A percentile compares a stretch with the other conserved stretches of the same genome.
Evolutionary conservation across 2,888 invertebrate genomes (phyloP).

Genomic region (Scelioninae gen. 1): DNA sequence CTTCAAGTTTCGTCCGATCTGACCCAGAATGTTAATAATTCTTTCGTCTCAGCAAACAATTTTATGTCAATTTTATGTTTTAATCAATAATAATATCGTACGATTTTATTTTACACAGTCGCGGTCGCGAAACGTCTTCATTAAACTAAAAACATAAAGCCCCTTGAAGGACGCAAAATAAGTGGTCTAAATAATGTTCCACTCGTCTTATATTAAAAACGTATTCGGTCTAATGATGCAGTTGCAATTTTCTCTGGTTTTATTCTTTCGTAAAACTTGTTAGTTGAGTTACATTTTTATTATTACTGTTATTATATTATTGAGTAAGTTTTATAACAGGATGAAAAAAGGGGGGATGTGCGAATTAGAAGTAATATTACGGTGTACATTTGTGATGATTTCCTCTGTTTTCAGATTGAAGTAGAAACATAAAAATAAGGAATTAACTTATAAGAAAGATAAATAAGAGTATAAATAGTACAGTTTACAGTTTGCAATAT

Average conservation of each 20-base stretch:
- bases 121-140: constrained; percentile 19
- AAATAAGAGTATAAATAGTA: too few species aligned
- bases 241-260: constrained; percentile 20
- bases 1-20: constrained; percentile 34
- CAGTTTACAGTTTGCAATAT: too few species aligned
- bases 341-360: background rate
- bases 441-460: too few species aligned
- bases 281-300: constrained; percentile 35
- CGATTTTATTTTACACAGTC: constrained; percentile 35
- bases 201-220: constrained; percentile 29
- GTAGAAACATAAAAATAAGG: background rate
- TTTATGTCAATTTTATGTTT: constrained; percentile 55
- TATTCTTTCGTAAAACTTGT: constrained; percentile 26
- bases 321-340: constrained; percentile 14
- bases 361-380: constrained; percentile 12
- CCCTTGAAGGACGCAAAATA: constrained; percentile 28
- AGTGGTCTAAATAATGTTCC: constrained; percentile 16
- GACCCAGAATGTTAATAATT: constrained; percentile 56
- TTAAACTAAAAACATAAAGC: constrained; percentile 39
- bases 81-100: constrained; percentile 51
- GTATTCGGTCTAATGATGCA: constrained; percentile 27
- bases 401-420: background rate
- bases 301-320: constrained; percentile 33
- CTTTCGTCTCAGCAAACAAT: constrained; percentile 51
- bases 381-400: background rate